Evolutionary conservation across 2,888 invertebrate species (phyloP).

Genomic region (Philopedon plagiatum): DNA sequence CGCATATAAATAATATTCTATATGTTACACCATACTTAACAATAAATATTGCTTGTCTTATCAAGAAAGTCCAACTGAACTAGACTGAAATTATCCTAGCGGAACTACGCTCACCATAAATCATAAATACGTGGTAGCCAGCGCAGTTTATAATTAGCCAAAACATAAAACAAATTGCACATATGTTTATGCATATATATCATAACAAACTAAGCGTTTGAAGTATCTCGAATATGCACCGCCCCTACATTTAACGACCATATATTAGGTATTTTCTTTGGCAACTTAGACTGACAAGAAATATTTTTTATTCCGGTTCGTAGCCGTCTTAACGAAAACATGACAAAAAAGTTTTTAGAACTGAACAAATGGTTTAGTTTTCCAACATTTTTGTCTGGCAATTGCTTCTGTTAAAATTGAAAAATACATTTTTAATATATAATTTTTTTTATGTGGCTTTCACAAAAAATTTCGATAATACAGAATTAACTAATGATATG

Average conservation of each 20-base stretch:
- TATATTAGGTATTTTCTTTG: too few species aligned
- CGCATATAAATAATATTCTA: constrained; percentile 9
- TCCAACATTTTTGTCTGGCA: too few species aligned
- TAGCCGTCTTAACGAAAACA: too few species aligned
- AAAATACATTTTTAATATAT: too few species aligned
- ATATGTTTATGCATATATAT: constrained; percentile 18
- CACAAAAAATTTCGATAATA: too few species aligned
- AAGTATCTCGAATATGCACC: constrained; percentile 2
- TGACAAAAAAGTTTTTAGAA: too few species aligned
- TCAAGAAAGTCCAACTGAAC: constrained; percentile 17
- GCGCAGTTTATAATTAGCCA: constrained; percentile 19
- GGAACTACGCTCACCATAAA: not conserved
- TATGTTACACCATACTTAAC: constrained; percentile 17
- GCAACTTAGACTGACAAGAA: too few species aligned
- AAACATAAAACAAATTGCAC: constrained; percentile 19
- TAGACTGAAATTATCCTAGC: constrained; percentile 22
- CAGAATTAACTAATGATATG: too few species aligned
- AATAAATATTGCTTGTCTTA: constrained; percentile 22
- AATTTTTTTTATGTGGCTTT: too few species aligned
- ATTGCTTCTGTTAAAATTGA: too few species aligned
- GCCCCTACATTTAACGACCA: constrained; percentile 3
- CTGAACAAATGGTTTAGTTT: too few species aligned
- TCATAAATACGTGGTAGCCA: constrained; percentile 23
- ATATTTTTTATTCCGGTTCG: too few species aligned
- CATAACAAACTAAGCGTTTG: constrained; percentile 10